These are phyloP conservation scores for Gallinago nigripennis DNA, from an alignment of 2,797 vertebrate species.

Conservation along the genomic window DNA sequence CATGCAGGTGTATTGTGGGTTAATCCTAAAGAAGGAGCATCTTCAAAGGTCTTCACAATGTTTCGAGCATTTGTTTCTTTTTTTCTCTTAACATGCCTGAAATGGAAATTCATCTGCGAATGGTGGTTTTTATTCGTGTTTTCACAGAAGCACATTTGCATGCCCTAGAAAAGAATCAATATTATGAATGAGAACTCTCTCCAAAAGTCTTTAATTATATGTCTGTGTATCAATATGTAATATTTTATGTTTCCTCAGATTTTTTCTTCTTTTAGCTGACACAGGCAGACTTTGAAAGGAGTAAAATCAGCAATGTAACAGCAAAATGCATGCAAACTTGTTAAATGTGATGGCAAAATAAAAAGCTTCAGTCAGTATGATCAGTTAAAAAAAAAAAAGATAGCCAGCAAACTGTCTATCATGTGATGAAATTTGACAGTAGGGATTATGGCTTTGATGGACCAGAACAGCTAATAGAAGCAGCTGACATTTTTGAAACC, in stretches of 20 bases:
- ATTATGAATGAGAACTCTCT: constrained; percentile 70
- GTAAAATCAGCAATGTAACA: constrained; percentile 74
- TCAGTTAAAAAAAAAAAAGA: constrained; percentile 68
- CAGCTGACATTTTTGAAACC: constrained; percentile 89
- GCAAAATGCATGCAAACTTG: constrained; percentile 75
- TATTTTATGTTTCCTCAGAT: constrained; percentile 70
- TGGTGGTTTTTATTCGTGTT: constrained; percentile 63
- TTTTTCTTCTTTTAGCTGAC: constrained; percentile 72
- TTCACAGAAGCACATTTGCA: constrained; percentile 65
- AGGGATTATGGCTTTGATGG: constrained; percentile 88
- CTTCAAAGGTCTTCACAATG: constrained; percentile 43
- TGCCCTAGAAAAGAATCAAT: constrained; percentile 72
- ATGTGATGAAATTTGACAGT: constrained; percentile 89
- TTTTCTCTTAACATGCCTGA: constrained; percentile 55
- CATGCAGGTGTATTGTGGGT: constrained; percentile 16
- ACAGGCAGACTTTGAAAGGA: constrained; percentile 72
- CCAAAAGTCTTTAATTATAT: constrained; percentile 74
- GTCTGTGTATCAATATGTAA: constrained; percentile 77
- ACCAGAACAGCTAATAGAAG: constrained; percentile 88
- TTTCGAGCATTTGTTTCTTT: constrained; percentile 37
- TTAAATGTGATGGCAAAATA: constrained; percentile 79
- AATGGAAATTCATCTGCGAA: constrained; percentile 65
- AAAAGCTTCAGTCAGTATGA: constrained; percentile 77
- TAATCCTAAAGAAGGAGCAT: constrained; percentile 40
- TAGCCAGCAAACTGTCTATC: constrained; percentile 82